A percentile compares a stretch with the other conserved stretches of the same genome.
Conservation (phyloP, 1,140 invertebrate genomes). For the Bombus polaris region DNA sequence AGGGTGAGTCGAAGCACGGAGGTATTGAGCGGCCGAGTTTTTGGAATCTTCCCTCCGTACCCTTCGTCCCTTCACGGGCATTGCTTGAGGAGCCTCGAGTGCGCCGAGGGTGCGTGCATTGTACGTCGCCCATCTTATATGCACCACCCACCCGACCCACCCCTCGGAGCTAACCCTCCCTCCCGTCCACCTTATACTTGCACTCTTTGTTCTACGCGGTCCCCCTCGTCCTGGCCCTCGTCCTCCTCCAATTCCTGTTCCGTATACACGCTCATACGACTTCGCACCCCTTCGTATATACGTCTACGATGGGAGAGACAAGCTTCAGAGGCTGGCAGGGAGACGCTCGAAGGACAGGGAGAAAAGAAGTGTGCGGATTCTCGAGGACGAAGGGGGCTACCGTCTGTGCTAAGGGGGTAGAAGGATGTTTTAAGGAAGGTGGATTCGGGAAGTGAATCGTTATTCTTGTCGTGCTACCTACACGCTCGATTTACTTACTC, state of each 20-base stretch:
- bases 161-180: slow-evolving; percentile 50
- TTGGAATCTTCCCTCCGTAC: slow-evolving; percentile 73
- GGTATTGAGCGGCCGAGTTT: slow-evolving; percentile 77
- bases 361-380: slow-evolving; percentile 59
- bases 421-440: slow-evolving; percentile 72
- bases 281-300: slow-evolving; percentile 71
- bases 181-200: slow-evolving; percentile 75
- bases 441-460: slow-evolving; percentile 57
- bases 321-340: slow-evolving; percentile 52
- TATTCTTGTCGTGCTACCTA: slow-evolving; percentile 41
- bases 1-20: slow-evolving; percentile 51
- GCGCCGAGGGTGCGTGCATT: slow-evolving; percentile 76
- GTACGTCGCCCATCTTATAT: slow-evolving; percentile 78
- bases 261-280: slow-evolving; percentile 70
- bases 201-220: slow-evolving; percentile 74
- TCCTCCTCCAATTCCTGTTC: slow-evolving; percentile 66
- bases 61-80: slow-evolving; percentile 64
- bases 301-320: slow-evolving; percentile 57
- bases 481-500: slow-evolving; percentile 17
- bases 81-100: slow-evolving; percentile 77
- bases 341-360: slow-evolving; percentile 51
- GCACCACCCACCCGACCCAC: slow-evolving; percentile 71
- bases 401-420: slow-evolving; percentile 57
- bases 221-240: slow-evolving; percentile 66
- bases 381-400: slow-evolving; percentile 65